These are phyloP conservation scores for Columba janthina DNA, from an alignment of 2,113 vertebrate species.

Conservation along the genomic window DNA sequence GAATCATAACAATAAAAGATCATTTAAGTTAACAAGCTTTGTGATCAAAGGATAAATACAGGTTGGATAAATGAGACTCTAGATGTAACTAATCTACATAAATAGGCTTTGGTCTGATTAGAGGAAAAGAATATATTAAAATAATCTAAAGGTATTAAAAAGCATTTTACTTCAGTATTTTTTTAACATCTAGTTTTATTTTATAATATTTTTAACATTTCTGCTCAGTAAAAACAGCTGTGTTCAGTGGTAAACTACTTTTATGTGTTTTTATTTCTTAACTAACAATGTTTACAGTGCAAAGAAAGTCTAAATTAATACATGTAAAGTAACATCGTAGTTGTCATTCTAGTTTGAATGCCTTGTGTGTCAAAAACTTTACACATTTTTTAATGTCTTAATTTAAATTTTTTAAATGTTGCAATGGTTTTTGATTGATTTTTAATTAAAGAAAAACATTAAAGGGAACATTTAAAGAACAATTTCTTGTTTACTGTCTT, in stretches of 20 bases:
- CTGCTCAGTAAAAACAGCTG: not conserved
- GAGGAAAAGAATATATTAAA: constrained; percentile 73
- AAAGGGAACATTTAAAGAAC: constrained; percentile 70
- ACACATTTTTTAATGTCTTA: constrained; percentile 45
- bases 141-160: constrained; percentile 58
- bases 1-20: constrained; percentile 80
- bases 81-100: constrained; percentile 77
- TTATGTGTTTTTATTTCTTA: not conserved
- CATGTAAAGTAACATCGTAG: constrained; percentile 12
- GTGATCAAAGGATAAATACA: constrained; percentile 82
- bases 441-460: constrained; percentile 77
- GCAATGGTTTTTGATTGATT: constrained; percentile 67
- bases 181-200: not conserved
- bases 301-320: constrained; percentile 9
- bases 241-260: not conserved
- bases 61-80: constrained; percentile 77
- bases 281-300: not conserved
- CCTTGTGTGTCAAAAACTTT: not conserved
- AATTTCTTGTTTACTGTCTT: constrained; percentile 75
- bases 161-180: constrained; percentile 46
- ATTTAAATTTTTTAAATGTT: constrained; percentile 11
- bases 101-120: constrained; percentile 75
- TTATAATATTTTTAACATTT: constrained; percentile 39
- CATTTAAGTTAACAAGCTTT: constrained; percentile 83
- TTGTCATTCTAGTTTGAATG: constrained; percentile 29